These are phyloP conservation scores for Cydia pomonella DNA, from an alignment of 1,140 invertebrate genomes.

Conservation along the genomic window DNA sequence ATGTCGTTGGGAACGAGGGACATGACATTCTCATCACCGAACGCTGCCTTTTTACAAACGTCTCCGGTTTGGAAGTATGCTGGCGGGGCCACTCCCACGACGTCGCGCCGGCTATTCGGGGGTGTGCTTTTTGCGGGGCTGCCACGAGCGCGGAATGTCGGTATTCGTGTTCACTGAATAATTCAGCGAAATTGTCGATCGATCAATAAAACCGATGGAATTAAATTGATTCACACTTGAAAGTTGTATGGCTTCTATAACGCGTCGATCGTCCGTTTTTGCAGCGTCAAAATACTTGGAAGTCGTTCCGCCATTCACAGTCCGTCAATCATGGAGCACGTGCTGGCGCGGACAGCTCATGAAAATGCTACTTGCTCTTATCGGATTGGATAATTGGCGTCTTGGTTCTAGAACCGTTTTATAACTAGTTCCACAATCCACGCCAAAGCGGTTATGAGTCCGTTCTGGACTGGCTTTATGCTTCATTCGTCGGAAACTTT, in stretches of 20 bases:
- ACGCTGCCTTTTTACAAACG: constrained; percentile 66
- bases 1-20: constrained; percentile 77
- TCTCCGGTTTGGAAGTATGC: constrained; percentile 60
- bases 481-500: constrained; percentile 16
- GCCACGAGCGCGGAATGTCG: constrained; percentile 70
- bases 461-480: not conserved
- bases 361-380: constrained; percentile 58
- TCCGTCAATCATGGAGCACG: constrained; percentile 68
- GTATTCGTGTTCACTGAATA: constrained; percentile 76
- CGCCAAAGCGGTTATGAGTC: constrained; percentile 23
- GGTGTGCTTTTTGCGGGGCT: constrained; percentile 59
- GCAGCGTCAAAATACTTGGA: constrained; percentile 65
- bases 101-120: constrained; percentile 57
- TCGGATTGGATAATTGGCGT: constrained; percentile 63
- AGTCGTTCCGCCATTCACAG: constrained; percentile 65
- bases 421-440: constrained; percentile 24
- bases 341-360: constrained; percentile 51
- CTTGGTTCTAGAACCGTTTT: constrained; percentile 30
- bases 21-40: constrained; percentile 80
- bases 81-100: constrained; percentile 65
- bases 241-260: constrained; percentile 69
- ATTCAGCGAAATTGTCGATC: constrained; percentile 77
- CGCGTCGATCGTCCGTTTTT: constrained; percentile 62
- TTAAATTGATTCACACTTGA: constrained; percentile 78
- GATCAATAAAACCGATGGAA: constrained; percentile 78